Evolutionary conservation across 1,140 invertebrate genomes (phyloP).

Genomic region (Drosophila teissieri): DNA sequence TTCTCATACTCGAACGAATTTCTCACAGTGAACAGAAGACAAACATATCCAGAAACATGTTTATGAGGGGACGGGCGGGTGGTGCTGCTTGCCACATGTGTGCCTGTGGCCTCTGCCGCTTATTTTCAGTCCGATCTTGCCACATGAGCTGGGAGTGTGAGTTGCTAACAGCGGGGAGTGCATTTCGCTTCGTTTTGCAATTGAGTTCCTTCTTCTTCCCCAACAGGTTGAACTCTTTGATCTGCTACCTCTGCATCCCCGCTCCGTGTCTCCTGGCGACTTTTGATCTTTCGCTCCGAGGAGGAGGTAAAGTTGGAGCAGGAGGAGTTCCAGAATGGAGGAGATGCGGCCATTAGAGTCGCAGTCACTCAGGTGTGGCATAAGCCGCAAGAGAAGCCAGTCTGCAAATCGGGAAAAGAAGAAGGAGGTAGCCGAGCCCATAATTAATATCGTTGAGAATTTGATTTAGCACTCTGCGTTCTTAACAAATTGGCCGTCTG

Average conservation of each 20-base stretch:
- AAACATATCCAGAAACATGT: slow-evolving; percentile 42
- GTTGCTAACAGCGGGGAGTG: slow-evolving; percentile 33
- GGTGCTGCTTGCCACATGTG: slow-evolving; percentile 39
- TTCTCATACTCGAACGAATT: neutral
- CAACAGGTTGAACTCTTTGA: slow-evolving; percentile 56
- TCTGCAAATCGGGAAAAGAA: slow-evolving; percentile 2
- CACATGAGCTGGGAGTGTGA: slow-evolving; percentile 35
- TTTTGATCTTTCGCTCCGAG: slow-evolving; percentile 61
- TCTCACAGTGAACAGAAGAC: slow-evolving; percentile 19
- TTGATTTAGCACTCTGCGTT: slow-evolving; percentile 50
- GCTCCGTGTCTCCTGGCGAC: slow-evolving; percentile 31
- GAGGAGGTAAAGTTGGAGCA: neutral
- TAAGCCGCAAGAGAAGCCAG: slow-evolving; percentile 34
- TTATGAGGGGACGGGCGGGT: slow-evolving; percentile 23
- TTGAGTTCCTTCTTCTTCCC: slow-evolving; percentile 44
- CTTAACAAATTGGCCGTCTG: slow-evolving; percentile 23
- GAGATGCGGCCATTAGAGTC: slow-evolving; percentile 73
- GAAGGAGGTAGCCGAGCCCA: slow-evolving; percentile 27
- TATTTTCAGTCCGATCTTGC: slow-evolving; percentile 37
- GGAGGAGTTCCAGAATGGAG: slow-evolving; percentile 18
- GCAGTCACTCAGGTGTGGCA: slow-evolving; percentile 72
- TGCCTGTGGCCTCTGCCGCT: slow-evolving; percentile 3
- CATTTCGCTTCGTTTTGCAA: slow-evolving; percentile 46
- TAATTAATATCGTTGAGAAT: slow-evolving; percentile 56
- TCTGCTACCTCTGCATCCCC: slow-evolving; percentile 11